phyloP scores from a whole-genome alignment of 2,113 vertebrate genomes.

The Rhadina sibilatrix region DNA sequence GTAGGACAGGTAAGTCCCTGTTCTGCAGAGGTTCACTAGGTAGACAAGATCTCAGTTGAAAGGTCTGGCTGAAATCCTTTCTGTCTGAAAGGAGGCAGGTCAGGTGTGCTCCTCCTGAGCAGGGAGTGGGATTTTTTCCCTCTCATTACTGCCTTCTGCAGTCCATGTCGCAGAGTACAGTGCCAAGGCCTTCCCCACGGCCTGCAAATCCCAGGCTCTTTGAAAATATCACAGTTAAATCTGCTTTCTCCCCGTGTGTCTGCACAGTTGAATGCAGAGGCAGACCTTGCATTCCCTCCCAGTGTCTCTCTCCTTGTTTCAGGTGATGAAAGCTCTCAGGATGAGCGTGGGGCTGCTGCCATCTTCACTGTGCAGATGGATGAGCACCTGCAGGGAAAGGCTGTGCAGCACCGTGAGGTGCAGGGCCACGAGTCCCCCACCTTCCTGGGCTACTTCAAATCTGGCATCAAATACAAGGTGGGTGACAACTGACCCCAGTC shows the following conservation, averaged over 20 bases:
- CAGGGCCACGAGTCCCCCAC: conserved; percentile 90
- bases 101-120: not conserved
- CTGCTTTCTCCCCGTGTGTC: not conserved
- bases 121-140: not conserved
- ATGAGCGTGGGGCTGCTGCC: conserved; percentile 92
- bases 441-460: conserved; percentile 96
- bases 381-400: conserved; percentile 88
- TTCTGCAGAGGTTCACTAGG: not conserved
- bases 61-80: not conserved
- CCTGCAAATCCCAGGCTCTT: not conserved
- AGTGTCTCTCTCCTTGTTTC: not conserved
- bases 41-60: not conserved
- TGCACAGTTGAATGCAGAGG: not conserved
- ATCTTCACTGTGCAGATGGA: conserved; percentile 98
- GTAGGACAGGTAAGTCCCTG: not conserved
- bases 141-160: not conserved
- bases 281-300: not conserved
- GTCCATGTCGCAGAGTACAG: fast-evolving
- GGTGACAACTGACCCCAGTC: not conserved
- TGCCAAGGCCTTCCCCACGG: not conserved
- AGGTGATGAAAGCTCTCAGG: conserved; percentile 92
- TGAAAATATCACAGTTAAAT: not conserved
- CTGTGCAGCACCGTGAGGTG: conserved; percentile 92
- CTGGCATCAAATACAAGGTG: conserved; percentile 96
- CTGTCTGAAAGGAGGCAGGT: not conserved